Conservation (phyloP, 2,113 vertebrate species). For the Platysternon megacephalum region DNA sequence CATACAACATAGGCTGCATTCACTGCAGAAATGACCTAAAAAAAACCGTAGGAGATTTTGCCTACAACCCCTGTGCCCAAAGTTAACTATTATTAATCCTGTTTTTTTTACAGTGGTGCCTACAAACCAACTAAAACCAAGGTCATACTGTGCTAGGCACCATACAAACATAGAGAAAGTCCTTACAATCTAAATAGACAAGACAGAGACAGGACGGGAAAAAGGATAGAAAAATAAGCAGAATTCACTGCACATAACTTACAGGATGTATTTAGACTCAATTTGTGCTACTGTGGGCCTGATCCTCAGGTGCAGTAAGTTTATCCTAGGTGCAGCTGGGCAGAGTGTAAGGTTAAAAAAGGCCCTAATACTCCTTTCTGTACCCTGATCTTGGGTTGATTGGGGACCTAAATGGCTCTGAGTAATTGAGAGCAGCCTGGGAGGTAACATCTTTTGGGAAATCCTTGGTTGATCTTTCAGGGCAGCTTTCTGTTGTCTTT, state of each 20-base stretch:
- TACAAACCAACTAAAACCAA: background rate
- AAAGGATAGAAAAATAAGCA: background rate
- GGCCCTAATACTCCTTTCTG: background rate
- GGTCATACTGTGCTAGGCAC: background rate
- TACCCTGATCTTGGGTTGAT: background rate
- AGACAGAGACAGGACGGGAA: background rate
- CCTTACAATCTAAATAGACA: background rate
- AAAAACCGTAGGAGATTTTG: background rate
- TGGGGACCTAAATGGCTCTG: background rate
- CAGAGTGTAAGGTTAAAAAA: background rate
- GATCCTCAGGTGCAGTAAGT: too few species aligned
- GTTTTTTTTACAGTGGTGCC: background rate
- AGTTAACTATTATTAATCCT: background rate
- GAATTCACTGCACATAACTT: background rate
- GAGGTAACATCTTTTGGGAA: accelerated
- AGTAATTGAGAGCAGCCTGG: too few species aligned
- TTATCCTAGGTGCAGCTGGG: background rate
- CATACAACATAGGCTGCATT: background rate
- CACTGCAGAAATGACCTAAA: background rate
- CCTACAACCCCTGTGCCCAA: background rate
- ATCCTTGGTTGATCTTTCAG: background rate
- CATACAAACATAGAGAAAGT: background rate
- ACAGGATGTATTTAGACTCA: background rate
- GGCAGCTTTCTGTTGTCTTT: background rate
- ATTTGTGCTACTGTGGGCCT: background rate